These are phyloP conservation scores for Danio jaintianensis DNA, from an alignment of 2,797 vertebrate species.

Conservation along the genomic window DNA sequence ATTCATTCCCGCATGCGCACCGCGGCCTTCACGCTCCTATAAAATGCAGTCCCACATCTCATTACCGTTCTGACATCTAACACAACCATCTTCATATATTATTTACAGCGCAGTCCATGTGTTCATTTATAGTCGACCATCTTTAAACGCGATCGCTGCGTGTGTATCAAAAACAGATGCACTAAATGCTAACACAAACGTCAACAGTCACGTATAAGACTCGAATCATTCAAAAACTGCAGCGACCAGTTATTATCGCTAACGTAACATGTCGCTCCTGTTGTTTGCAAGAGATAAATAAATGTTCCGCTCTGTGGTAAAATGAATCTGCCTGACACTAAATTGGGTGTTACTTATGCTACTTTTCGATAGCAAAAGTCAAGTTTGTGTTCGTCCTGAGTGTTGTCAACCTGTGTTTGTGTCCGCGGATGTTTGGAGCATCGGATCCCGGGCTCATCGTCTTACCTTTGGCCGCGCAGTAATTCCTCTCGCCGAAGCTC, in stretches of 20 bases:
- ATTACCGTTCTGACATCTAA: constrained; percentile 23
- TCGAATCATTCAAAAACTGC: neutral
- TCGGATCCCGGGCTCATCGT: constrained; percentile 3
- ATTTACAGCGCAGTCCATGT: constrained; percentile 18
- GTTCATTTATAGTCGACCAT: neutral
- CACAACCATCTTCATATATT: constrained; percentile 13
- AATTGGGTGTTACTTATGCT: neutral
- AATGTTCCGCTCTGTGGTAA: neutral
- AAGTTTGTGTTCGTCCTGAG: neutral
- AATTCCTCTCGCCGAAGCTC: constrained; percentile 7
- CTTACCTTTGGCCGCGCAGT: constrained; percentile 35
- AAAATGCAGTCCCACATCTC: constrained; percentile 6
- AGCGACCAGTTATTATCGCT: neutral
- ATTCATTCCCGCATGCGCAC: neutral
- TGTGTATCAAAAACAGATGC: neutral
- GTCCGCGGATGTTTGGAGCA: constrained; percentile 13
- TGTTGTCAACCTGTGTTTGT: constrained; percentile 3
- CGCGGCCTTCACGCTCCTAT: neutral
- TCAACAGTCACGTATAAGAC: neutral
- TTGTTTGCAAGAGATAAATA: neutral
- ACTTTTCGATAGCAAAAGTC: neutral
- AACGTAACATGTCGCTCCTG: neutral
- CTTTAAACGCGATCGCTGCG: neutral
- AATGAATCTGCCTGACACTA: neutral
- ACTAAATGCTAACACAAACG: neutral